Conservation (phyloP, 2,888 invertebrate genomes). For the Plebejus melissa region DNA sequence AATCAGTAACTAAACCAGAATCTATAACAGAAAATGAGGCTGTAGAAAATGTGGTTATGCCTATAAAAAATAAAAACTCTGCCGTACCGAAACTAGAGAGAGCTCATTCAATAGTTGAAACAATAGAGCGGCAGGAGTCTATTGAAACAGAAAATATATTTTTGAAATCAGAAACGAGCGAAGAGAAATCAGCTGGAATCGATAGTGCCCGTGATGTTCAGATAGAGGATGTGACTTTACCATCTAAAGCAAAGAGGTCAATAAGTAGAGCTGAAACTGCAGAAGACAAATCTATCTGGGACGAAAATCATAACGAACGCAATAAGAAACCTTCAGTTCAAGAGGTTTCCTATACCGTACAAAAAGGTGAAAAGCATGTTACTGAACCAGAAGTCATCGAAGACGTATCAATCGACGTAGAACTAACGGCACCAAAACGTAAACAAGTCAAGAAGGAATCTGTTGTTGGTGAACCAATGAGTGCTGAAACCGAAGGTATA, state of each 20-base stretch:
- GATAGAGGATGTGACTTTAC: slow-evolving; percentile 27
- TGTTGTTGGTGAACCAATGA: slow-evolving; percentile 63
- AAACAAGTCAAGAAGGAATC: slow-evolving; percentile 68
- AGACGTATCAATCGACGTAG: slow-evolving; percentile 59
- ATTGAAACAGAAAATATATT: slow-evolving; percentile 1
- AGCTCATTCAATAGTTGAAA: slow-evolving; percentile 20
- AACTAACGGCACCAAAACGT: slow-evolving; percentile 59
- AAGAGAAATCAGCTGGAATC: not conserved
- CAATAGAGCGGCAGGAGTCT: not conserved
- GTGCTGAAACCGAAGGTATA: slow-evolving; percentile 76
- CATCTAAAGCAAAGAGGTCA: slow-evolving; percentile 55
- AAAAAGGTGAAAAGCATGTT: slow-evolving; percentile 52
- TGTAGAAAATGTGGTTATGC: slow-evolving; percentile 1
- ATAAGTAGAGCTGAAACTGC: slow-evolving; percentile 54
- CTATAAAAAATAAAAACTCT: not conserved
- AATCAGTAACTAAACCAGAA: slow-evolving; percentile 58
- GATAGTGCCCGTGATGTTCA: not conserved
- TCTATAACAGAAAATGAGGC: slow-evolving; percentile 49
- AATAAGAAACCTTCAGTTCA: slow-evolving; percentile 50
- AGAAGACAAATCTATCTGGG: slow-evolving; percentile 62
- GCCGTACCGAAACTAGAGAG: slow-evolving; percentile 4
- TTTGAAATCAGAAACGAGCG: not conserved
- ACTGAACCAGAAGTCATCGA: slow-evolving; percentile 61
- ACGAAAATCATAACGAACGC: slow-evolving; percentile 63
- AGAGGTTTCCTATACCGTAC: slow-evolving; percentile 51